These are phyloP conservation scores for Trissoscelio sp. DNA, from an alignment of 2,888 invertebrate species.

Conservation along the genomic window DNA sequence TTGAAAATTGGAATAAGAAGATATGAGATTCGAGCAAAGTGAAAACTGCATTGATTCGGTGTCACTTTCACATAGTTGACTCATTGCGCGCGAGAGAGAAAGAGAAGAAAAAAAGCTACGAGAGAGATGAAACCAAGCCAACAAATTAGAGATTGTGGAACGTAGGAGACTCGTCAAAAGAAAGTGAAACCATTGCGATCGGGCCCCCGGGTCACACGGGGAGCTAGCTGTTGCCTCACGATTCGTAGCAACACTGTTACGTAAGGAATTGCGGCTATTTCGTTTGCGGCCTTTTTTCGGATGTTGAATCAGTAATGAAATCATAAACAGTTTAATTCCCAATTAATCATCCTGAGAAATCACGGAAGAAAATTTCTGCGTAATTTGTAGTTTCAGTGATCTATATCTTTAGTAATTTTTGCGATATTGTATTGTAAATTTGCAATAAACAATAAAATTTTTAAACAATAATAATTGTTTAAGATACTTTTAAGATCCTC, in stretches of 20 bases:
- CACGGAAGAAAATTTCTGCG: not conserved
- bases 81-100: slow-evolving; percentile 15
- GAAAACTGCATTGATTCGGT: slow-evolving; percentile 64
- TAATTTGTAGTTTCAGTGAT: no score
- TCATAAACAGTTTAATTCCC: slow-evolving; percentile 39
- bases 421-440: not conserved
- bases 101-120: not conserved
- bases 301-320: slow-evolving; percentile 40
- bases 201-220: slow-evolving; percentile 64
- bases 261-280: slow-evolving; percentile 74
- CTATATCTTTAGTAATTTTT: no score
- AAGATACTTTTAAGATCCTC: no score
- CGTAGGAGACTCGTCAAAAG: slow-evolving; percentile 67
- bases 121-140: slow-evolving; percentile 12
- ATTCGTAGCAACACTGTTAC: slow-evolving; percentile 73
- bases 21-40: slow-evolving; percentile 24
- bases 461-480: no score
- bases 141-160: slow-evolving; percentile 59
- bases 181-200: slow-evolving; percentile 72
- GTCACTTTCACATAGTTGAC: slow-evolving; percentile 64
- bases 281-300: slow-evolving; percentile 57
- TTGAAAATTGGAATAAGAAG: not conserved
- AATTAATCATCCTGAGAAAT: slow-evolving; percentile 52
- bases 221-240: slow-evolving; percentile 74
- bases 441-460: no score